phyloP scores from a whole-genome alignment of 2,797 vertebrate species.

The Enteromius radiatus region DNA sequence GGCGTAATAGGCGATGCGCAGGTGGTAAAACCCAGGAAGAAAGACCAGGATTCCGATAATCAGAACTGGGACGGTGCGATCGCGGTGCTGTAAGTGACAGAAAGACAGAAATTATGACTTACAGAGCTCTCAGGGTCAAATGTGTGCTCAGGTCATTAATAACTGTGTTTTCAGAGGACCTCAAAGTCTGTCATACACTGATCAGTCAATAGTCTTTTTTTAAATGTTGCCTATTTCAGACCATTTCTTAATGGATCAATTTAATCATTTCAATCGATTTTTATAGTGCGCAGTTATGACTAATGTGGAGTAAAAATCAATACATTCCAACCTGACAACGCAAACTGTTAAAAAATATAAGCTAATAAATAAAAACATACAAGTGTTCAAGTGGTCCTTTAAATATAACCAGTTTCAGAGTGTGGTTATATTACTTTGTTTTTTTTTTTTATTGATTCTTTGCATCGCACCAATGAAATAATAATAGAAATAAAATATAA shows the following conservation, averaged over 20 bases:
- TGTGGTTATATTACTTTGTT: too few relatives aligned
- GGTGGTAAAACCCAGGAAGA: conserved; percentile 94
- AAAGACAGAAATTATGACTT: not conserved
- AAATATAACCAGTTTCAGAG: too few relatives aligned
- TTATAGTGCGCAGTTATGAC: not conserved
- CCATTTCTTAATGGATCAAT: not conserved
- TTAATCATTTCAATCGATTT: not conserved
- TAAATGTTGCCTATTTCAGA: not conserved
- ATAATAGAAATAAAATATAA: too few relatives aligned
- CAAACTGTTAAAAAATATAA: not conserved
- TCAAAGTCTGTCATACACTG: too few relatives aligned
- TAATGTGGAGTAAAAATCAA: too few relatives aligned
- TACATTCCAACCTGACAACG: too few relatives aligned
- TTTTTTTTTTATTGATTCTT: too few relatives aligned
- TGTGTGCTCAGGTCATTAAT: not conserved
- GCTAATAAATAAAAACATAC: too few relatives aligned
- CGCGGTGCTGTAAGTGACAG: conserved; percentile 80
- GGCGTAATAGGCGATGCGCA: conserved; percentile 95
- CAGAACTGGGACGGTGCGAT: conserved; percentile 90
- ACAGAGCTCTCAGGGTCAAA: not conserved
- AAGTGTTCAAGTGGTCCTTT: too few relatives aligned
- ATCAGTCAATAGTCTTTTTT: too few relatives aligned
- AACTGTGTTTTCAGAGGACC: too few relatives aligned
- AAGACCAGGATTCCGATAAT: conserved; percentile 97
- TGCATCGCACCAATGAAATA: too few relatives aligned